A percentile compares a stretch with the other conserved stretches of the same genome.
Evolutionary conservation across 1,140 invertebrate genomes (phyloP).

Genomic region (Neelides sp.): DNA sequence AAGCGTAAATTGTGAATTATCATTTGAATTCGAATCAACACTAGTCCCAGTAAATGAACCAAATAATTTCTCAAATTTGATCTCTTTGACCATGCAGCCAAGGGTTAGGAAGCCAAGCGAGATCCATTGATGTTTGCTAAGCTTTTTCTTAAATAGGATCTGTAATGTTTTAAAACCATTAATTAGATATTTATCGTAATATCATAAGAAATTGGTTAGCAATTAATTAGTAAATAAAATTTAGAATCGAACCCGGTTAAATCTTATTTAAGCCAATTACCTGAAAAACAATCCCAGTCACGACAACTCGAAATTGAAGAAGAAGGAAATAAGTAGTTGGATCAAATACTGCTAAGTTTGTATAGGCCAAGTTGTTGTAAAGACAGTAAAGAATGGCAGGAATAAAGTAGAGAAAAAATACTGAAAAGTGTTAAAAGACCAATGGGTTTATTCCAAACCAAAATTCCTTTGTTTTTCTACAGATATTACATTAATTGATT

Average conservation of each 20-base stretch:
- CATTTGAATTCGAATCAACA: too few relatives aligned
- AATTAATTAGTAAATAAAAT: not conserved
- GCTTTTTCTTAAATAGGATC: slow-evolving; percentile 72
- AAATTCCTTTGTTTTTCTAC: not conserved
- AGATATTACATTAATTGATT: not conserved
- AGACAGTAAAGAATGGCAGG: slow-evolving; percentile 82
- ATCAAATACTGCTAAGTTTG: slow-evolving; percentile 79
- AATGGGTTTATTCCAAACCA: too few relatives aligned
- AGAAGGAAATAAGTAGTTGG: slow-evolving; percentile 87
- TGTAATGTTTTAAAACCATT: slow-evolving; percentile 34
- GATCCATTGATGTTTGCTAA: slow-evolving; percentile 75
- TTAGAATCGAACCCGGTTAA: not conserved
- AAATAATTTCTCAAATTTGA: slow-evolving; percentile 54
- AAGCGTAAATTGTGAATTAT: too few relatives aligned
- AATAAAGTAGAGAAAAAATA: slow-evolving; percentile 74
- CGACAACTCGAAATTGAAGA: slow-evolving; percentile 81
- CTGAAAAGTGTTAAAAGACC: slow-evolving; percentile 37
- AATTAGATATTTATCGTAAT: not conserved
- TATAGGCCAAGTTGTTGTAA: slow-evolving; percentile 89
- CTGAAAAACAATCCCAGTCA: slow-evolving; percentile 86
- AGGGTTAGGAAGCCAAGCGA: slow-evolving; percentile 71
- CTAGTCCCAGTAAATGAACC: too few relatives aligned
- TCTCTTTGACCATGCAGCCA: slow-evolving; percentile 84
- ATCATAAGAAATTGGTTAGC: not conserved
- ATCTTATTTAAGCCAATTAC: slow-evolving; percentile 39